A percentile compares a stretch with the other conserved stretches of the same genome.
phyloP scores from a whole-genome alignment of 2,888 invertebrate genomes.

The Lagria hirta region DNA sequence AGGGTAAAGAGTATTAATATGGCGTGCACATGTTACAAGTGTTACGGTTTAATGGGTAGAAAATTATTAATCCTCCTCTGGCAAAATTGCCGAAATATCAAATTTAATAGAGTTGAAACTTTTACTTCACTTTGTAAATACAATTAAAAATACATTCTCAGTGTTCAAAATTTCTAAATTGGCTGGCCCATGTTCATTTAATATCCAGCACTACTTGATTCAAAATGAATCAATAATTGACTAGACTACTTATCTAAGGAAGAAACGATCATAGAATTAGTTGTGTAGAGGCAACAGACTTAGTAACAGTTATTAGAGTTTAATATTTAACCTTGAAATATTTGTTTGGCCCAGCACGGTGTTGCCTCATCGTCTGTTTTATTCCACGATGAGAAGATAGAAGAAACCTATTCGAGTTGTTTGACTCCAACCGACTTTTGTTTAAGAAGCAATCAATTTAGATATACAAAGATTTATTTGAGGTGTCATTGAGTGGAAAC shows the following conservation, averaged over 20 bases:
- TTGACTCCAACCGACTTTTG: no score
- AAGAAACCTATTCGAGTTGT: no score
- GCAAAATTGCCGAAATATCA: constrained; percentile 19
- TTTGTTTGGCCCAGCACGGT: constrained; percentile 44
- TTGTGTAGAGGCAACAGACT: constrained; percentile 28
- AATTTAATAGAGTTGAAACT: constrained; percentile 15
- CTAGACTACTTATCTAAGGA: no score
- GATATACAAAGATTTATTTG: no score
- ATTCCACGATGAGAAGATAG: no score
- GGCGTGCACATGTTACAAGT: no score
- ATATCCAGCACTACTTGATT: constrained; percentile 24
- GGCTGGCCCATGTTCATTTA: constrained; percentile 18
- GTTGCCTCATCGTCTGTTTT: constrained; percentile 32
- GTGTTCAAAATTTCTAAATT: no score
- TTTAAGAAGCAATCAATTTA: no score
- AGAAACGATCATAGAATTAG: constrained; percentile 24
- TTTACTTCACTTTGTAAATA: no score
- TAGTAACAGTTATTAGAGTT: constrained; percentile 41
- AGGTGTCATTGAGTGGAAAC: constrained; percentile 7
- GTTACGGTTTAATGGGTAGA: constrained; percentile 10
- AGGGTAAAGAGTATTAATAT: not conserved
- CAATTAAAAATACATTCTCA: no score
- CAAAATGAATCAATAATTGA: no score
- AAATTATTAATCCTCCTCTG: constrained; percentile 16
- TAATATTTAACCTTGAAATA: constrained; percentile 48